Base-by-base conservation (phyloP, 30 jellyfish, hydroid and myxozoan species). In the Mastigias papua region DNA sequence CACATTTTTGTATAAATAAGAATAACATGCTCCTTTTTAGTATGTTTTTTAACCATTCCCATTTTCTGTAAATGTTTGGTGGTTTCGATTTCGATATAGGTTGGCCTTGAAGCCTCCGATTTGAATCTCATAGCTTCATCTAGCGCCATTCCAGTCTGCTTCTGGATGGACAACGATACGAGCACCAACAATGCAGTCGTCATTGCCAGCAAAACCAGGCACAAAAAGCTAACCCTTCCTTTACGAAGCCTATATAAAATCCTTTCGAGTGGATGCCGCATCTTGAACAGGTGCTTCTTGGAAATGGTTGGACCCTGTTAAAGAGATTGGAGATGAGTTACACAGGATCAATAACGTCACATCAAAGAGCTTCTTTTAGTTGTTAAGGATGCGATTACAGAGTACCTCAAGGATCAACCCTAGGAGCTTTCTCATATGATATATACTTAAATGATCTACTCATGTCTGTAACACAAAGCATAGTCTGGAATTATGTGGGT, bases 1-100 rank as follows among this genome's bases (percentile, higher is more conserved):
- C 95, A 93, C 32, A 88, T 34, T 27, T 88, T 82, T 51, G 88
- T 92, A 73, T 92, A 92, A 69, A 92, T 62, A 32, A 92, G 28
- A 58, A 92, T 92, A 5, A 46, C 16, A 46, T 46, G 60, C 16
- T 46, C 60, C 16, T 46, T 46, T 6, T n/a, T n/a, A n/a, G n/a
- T n/a, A n/a, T n/a, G n/a, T n/a, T n/a, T n/a, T n/a, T n/a, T n/a
- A n/a, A n/a, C n/a, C n/a, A n/a, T n/a, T n/a, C n/a, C n/a, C n/a
- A n/a, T n/a, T n/a, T n/a, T n/a, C n/a, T n/a, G n/a, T n/a, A n/a
- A n/a, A n/a, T n/a, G n/a, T n/a, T n/a, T n/a, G n/a, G n/a, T n/a
- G n/a, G n/a, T n/a, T n/a, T n/a, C 60, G 16, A 16, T 46, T 46
- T 46, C 16, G 60, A 16, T 8, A 46, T 8, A 6, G 60, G 16